Evolutionary conservation across 1,140 invertebrate species (phyloP).

Genomic region (Zaprionus tsacasi): DNA sequence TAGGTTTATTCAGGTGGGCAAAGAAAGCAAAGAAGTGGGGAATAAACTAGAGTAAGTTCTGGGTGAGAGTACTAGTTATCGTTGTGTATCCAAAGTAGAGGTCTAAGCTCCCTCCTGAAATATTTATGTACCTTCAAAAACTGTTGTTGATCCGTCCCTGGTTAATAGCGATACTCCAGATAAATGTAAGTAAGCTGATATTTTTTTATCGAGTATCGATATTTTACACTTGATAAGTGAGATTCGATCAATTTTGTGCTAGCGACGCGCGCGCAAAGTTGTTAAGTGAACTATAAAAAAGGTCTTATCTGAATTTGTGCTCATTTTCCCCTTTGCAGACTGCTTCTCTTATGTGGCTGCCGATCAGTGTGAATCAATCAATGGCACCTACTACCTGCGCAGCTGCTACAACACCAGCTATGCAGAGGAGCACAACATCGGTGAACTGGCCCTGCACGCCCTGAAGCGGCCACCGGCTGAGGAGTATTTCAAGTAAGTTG

Average conservation of each 20-base stretch:
- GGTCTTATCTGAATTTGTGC: no score
- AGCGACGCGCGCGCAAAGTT: background rate
- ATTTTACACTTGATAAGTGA: background rate
- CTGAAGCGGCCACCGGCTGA: constrained; percentile 90
- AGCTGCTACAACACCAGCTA: constrained; percentile 86
- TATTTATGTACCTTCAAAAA: no score
- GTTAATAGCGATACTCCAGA: background rate
- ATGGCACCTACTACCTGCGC: constrained; percentile 89
- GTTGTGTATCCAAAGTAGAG: no score
- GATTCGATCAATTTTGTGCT: no score
- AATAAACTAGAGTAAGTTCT: no score
- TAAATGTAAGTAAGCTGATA: background rate
- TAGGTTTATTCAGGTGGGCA: background rate
- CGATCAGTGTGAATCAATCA: constrained; percentile 85
- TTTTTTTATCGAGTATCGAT: background rate
- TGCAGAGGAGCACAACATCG: constrained; percentile 85
- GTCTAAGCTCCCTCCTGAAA: no score
- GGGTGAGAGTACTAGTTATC: no score
- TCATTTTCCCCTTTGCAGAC: constrained; percentile 83
- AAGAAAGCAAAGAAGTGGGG: background rate
- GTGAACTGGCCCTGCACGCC: constrained; percentile 85
- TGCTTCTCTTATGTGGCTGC: constrained; percentile 89
- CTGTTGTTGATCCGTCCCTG: no score
- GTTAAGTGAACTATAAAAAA: background rate
- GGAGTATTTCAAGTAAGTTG: constrained; percentile 93